Evolutionary conservation across 2,888 invertebrate genomes (phyloP).

Genomic region (Tillus elongatus): DNA sequence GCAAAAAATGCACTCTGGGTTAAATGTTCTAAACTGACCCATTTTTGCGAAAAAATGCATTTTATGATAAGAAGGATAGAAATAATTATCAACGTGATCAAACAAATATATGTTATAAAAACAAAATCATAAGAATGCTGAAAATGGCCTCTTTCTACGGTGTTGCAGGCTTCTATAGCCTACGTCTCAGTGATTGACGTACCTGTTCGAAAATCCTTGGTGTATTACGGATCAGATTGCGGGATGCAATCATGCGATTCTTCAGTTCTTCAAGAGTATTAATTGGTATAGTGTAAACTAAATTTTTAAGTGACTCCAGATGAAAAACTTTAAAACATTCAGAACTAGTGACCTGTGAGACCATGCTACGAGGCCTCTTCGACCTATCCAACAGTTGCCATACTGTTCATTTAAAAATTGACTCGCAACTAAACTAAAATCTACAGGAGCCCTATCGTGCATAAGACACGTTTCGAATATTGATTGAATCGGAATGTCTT

Average conservation of each 20-base stretch:
- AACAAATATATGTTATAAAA: background rate
- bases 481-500: slow-evolving; percentile 2
- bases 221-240: background rate
- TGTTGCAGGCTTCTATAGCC: slow-evolving; percentile 2
- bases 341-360: background rate
- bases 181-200: slow-evolving; percentile 3
- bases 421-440: background rate
- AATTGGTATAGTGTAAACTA: slow-evolving; percentile 1
- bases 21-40: too few species aligned
- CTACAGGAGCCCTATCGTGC: background rate
- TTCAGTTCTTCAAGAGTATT: background rate
- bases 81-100: background rate
- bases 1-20: too few species aligned
- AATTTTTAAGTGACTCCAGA: background rate
- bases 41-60: too few species aligned
- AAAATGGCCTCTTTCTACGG: slow-evolving; percentile 4
- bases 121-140: background rate
- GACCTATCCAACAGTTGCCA: background rate
- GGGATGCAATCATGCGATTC: slow-evolving; percentile 2
- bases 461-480: background rate
- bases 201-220: background rate
- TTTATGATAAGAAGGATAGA: background rate
- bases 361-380: background rate
- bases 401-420: background rate
- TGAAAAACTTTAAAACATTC: background rate